Evolutionary conservation across 2,797 vertebrate species (phyloP).

Genomic region (Diceros bicornis): DNA sequence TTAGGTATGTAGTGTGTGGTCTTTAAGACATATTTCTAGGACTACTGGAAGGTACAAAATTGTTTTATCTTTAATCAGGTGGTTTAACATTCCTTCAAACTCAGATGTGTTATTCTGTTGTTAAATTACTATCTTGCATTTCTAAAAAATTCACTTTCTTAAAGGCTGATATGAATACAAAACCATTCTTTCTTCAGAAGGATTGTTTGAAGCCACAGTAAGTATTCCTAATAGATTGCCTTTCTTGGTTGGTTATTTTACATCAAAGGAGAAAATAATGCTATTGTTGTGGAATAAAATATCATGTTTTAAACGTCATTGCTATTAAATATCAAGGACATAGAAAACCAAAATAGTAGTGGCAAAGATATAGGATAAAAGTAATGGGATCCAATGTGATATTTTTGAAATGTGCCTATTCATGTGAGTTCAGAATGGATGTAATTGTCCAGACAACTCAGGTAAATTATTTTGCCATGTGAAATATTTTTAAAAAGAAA

Average conservation of each 20-base stretch:
- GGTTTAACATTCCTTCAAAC: constrained; percentile 12
- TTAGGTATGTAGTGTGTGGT: neutral
- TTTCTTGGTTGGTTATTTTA: constrained; percentile 52
- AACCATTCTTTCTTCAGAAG: constrained; percentile 24
- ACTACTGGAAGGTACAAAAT: neutral
- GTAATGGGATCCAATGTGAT: neutral
- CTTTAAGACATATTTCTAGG: neutral
- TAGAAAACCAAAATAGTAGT: constrained; percentile 36
- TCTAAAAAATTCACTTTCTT: constrained; percentile 41
- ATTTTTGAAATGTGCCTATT: constrained; percentile 26
- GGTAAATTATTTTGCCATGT: neutral
- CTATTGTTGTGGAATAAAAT: constrained; percentile 35
- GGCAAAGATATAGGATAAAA: constrained; percentile 22
- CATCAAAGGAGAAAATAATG: constrained; percentile 12
- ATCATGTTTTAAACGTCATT: constrained; percentile 17
- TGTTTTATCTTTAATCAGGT: neutral
- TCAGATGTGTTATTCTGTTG: neutral
- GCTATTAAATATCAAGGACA: constrained; percentile 46
- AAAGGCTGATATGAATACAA: neutral
- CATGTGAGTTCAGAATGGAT: constrained; percentile 14
- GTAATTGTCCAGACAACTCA: neutral
- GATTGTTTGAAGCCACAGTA: neutral
- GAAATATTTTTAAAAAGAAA: constrained; percentile 40
- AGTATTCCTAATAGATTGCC: neutral
- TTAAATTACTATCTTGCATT: constrained; percentile 4